Evolutionary conservation across 2,888 invertebrate species (phyloP).

Genomic region (Synergus gifuensis): DNA sequence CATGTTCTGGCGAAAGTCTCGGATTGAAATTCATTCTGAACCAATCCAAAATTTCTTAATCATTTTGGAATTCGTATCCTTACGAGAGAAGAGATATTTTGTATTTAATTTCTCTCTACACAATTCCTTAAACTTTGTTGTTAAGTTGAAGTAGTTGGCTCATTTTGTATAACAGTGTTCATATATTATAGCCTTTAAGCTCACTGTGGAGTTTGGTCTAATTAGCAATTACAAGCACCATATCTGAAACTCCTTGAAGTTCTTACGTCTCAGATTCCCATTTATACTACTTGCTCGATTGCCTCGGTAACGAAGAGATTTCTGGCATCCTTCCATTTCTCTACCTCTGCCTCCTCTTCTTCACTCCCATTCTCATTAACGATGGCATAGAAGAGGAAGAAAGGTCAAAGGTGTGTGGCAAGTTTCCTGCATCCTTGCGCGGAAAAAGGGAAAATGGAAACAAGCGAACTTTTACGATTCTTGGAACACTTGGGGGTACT

Average conservation of each 20-base stretch:
- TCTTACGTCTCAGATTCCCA: conserved; percentile 11
- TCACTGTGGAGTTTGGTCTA: conserved; percentile 12
- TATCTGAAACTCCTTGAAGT: conserved; percentile 19
- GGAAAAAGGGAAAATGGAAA: conserved; percentile 17
- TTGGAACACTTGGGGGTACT: not conserved
- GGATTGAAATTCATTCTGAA: too few species aligned
- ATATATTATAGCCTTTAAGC: conserved; percentile 1
- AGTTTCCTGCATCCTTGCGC: not conserved
- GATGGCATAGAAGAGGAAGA: not conserved
- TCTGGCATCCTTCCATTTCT: conserved; percentile 23
- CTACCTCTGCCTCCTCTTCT: not conserved
- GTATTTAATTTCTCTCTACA: not conserved
- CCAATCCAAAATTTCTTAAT: too few species aligned
- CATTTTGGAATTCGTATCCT: too few species aligned
- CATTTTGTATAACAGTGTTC: not conserved
- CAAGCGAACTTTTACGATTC: conserved; percentile 16
- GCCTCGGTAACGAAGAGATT: conserved; percentile 31
- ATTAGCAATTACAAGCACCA: conserved; percentile 25
- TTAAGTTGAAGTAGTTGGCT: not conserved
- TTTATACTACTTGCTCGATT: conserved; percentile 10
- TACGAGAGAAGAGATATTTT: too few species aligned
- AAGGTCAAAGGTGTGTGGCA: conserved; percentile 5
- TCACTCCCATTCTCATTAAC: conserved; percentile 28
- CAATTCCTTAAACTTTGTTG: not conserved
- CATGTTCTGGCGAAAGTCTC: not conserved